A percentile compares a stretch with the other conserved stretches of the same genome.
Conservation (phyloP, 2,888 invertebrate species). For the Tetragonula carbonaria region DNA sequence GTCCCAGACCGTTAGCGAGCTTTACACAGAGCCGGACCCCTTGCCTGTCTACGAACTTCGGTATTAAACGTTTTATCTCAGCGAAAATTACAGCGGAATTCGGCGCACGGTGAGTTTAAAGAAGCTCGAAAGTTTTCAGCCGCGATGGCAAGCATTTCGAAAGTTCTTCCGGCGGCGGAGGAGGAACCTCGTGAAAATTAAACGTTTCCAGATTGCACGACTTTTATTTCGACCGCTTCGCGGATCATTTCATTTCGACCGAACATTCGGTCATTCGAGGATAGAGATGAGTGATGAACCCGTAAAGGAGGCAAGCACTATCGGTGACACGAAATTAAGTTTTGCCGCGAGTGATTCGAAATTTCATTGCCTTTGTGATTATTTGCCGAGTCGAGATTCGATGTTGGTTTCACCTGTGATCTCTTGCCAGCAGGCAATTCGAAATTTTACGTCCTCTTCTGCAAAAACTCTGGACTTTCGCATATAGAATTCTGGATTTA, state of each 20-base stretch:
- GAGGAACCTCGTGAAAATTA: slow-evolving; percentile 36
- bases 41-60: slow-evolving; percentile 7
- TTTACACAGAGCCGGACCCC: not conserved
- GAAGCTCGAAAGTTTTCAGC: slow-evolving; percentile 32
- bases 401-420: no score
- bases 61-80: slow-evolving; percentile 18
- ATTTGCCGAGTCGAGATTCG: no score
- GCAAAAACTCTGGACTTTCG: no score
- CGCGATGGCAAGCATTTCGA: slow-evolving; percentile 3
- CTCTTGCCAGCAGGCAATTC: no score
- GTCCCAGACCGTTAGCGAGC: not conserved
- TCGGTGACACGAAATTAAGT: not conserved
- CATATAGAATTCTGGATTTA: no score
- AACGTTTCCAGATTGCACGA: slow-evolving; percentile 5
- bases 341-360: not conserved
- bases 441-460: no score
- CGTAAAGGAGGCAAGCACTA: not conserved
- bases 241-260: not conserved
- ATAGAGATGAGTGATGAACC: not conserved
- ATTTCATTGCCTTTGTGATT: not conserved
- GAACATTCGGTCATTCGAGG: not conserved
- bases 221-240: not conserved
- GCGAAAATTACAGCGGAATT: not conserved
- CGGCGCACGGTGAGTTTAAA: not conserved
- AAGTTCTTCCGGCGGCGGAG: slow-evolving; percentile 18